Evolutionary conservation across 2,888 invertebrate genomes (phyloP), one percentile per base, ranked within the genome.

Genomic region (Dromius quadrimaculatus): DNA sequence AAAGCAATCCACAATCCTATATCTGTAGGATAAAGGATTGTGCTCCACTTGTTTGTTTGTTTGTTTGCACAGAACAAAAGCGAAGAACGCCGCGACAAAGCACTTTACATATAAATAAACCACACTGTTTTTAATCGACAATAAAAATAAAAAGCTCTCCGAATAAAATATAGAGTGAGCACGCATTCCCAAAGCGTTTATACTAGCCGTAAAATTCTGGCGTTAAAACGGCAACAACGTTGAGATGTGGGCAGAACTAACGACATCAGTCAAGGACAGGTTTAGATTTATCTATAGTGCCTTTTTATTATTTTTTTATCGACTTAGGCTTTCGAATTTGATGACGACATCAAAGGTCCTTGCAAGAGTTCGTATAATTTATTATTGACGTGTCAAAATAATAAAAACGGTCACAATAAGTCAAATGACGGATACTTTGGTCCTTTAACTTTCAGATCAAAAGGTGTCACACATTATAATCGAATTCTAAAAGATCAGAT

Each of bases 81-180:
- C 17, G 41, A 66, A 66, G 54, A 66, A 66, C 36, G 20, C 15
- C 38, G 38, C 38, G 66, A 66, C 54, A 66, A 66, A 66, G 66
- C 66, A 66, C 66, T 66, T 66, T 66, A 66, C 66, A 66, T 66
- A 66, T 66, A 66, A 66, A 66, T 66, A 66, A 66, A 66, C 66
- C 66, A 57, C 66, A 57, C 54, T 66, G 66, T 66, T 66, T 66
- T 66, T 66, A 66, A 66, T 66, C 66, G 66, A 13, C 66, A 66
- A 66, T 66, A 66, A 66, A 66, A 66, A 54, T 66, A 66, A 66
- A 65, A 66, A 66, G 38, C 65, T 65, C 54, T 65, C 54, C 23
- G 47, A 34, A 28, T 34, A 64, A 47, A 64, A 54, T 15, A 17
- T 34, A 47, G 65, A 36, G 65, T 34, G 63, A 57, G 57, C 66